Evolutionary conservation across 2,888 invertebrate genomes (phyloP).

Genomic region (Stenotaenia linearis): DNA sequence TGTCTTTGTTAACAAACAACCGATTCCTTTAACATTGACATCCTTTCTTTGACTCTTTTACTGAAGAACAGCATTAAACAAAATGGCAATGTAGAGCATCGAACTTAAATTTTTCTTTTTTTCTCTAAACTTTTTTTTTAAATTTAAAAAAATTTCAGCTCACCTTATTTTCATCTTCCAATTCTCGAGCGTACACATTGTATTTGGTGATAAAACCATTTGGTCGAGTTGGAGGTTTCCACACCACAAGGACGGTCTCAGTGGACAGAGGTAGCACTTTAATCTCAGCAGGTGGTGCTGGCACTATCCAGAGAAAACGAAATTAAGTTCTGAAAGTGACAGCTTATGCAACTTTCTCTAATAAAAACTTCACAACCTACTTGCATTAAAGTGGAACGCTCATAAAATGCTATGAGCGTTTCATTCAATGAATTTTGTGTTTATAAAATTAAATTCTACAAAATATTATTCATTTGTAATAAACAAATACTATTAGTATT

Average conservation of each 20-base stretch:
- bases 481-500: too few relatives aligned
- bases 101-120: not conserved
- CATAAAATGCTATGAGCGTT: not conserved
- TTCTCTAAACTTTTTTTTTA: not conserved
- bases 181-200: constrained; percentile 42
- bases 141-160: not conserved
- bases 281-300: constrained; percentile 46
- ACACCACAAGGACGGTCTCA: constrained; percentile 46
- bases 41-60: too few relatives aligned
- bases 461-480: too few relatives aligned
- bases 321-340: constrained; percentile 27
- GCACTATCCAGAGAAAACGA: constrained; percentile 42
- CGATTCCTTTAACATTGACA: too few relatives aligned
- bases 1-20: too few relatives aligned
- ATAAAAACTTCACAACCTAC: not conserved
- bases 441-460: too few relatives aligned
- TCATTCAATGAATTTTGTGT: too few relatives aligned
- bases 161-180: constrained; percentile 34
- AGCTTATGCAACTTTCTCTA: constrained; percentile 6
- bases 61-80: too few relatives aligned
- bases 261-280: constrained; percentile 46
- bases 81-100: too few relatives aligned
- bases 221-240: constrained; percentile 46
- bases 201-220: constrained; percentile 47
- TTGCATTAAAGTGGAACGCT: not conserved